Percentiles rank a stretch among this genome's conserved stretches.
Evolutionary conservation across 2,113 vertebrate species (phyloP).

Genomic region (Sigmodon hispidus): DNA sequence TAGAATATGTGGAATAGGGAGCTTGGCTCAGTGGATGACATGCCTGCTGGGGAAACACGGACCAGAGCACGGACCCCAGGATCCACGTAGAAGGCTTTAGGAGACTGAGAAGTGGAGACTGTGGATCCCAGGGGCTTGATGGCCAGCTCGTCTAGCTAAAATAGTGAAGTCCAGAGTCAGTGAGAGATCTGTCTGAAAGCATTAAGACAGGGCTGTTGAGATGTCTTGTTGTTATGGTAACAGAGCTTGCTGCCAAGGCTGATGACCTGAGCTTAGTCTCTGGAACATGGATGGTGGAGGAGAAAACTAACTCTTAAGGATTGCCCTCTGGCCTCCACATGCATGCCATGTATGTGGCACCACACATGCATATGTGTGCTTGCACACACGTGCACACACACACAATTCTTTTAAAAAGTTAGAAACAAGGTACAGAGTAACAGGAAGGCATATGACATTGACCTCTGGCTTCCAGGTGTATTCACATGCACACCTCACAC

Average conservation of each 20-base stretch:
- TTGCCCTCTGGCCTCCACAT: not conserved
- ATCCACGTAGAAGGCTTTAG: not conserved
- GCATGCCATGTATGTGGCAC: too few relatives aligned
- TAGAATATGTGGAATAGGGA: not conserved
- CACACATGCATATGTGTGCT: not conserved
- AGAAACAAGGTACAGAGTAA: not conserved
- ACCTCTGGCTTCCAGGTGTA: not conserved
- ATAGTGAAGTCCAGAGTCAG: not conserved
- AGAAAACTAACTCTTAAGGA: not conserved
- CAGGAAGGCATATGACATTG: not conserved
- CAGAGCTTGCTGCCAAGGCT: not conserved
- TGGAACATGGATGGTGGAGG: not conserved
- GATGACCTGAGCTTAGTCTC: not conserved
- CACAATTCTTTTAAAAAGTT: too few relatives aligned
- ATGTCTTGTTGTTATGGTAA: not conserved
- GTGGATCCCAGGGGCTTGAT: not conserved
- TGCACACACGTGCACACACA: not conserved
- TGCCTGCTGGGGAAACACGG: not conserved
- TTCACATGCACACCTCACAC: not conserved
- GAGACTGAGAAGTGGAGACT: too few relatives aligned
- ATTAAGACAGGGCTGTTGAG: not conserved
- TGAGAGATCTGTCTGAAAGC: not conserved
- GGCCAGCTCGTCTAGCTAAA: not conserved
- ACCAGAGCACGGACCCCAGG: not conserved
- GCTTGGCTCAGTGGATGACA: not conserved